Evolutionary conservation across 2,888 invertebrate genomes (phyloP), one percentile per base, ranked within the genome.

Genomic region (Apamea crenata): DNA sequence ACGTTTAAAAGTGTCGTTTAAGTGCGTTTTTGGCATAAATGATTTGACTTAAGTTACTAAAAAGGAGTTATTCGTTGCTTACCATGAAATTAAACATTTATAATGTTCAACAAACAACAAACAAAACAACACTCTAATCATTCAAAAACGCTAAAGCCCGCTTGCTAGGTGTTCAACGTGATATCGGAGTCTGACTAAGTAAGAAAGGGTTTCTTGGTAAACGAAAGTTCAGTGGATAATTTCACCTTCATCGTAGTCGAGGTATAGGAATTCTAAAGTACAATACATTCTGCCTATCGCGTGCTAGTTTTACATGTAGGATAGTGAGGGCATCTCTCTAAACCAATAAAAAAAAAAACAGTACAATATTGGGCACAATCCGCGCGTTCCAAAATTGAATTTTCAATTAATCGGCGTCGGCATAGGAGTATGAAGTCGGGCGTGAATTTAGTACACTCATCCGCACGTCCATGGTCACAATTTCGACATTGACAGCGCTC

Each of bases 351-450:
- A 70, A 68, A 65, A 69, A 74, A 81, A 70, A 68, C 18, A 6
- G 40, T 21, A 56, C 85, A 61, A 73, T 73, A 82, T 85, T 66
- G 68, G n/a, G 66, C 61, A 40, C 66, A 68, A 63, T 56, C 29
- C 63, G 50, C 40, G 29, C 65, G 40, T 74, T 68, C 36, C 59
- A 66, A 83, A 83, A 74, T 59, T 56, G 36, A 56, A 47, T 74
- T 71, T 70, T 66, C 70, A 74, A 79, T 74, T 83, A 83, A 71
- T 82, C 40, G 69, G 47, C 7, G 29, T 29, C n/a, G 36, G 18
- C n/a, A 67, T 82, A 21, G 59, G 63, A 72, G 63, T 69, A 40
- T 65, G 50, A 53, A 4, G 8, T 61, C 47, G 29, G 18, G 8
- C 73, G 53, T 65, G 83, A 74, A 79, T 74, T 56, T 79, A 53